Evolutionary conservation across 2,797 vertebrate genomes (phyloP).

Genomic region (Bufotes viridis): DNA sequence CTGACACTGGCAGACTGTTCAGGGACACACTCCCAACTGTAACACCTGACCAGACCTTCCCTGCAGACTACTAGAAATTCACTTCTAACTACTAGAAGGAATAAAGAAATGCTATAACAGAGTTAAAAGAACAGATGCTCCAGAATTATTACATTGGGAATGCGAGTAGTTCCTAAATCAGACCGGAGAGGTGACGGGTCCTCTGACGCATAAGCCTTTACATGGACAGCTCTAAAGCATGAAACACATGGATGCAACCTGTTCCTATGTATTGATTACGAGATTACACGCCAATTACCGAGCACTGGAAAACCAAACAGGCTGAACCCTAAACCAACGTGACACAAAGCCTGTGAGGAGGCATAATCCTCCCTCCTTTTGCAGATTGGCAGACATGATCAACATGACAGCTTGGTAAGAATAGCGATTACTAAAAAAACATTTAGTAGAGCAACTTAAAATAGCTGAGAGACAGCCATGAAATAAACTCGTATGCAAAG

Average conservation of each 20-base stretch:
- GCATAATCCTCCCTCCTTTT: background rate
- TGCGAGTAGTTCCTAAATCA: too few species aligned
- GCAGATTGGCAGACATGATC: background rate
- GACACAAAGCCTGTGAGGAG: background rate
- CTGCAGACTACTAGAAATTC: too few species aligned
- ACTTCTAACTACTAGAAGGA: too few species aligned
- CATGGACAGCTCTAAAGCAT: background rate
- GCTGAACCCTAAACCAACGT: conserved; percentile 2
- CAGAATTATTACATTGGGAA: too few species aligned
- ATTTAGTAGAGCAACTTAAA: background rate
- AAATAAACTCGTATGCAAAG: background rate
- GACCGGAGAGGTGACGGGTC: too few species aligned
- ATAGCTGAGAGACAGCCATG: background rate
- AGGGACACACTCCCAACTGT: too few species aligned
- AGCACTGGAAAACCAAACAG: background rate
- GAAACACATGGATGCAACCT: background rate
- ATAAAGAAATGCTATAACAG: too few species aligned
- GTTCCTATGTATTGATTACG: background rate
- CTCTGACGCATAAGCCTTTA: too few species aligned
- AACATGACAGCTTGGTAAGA: conserved; percentile 5
- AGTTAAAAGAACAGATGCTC: too few species aligned
- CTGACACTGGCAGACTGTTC: too few species aligned
- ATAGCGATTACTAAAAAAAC: background rate
- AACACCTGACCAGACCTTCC: too few species aligned
- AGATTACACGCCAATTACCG: background rate